Conservation (phyloP, 2,888 invertebrate genomes). For the Metalampra italica region DNA sequence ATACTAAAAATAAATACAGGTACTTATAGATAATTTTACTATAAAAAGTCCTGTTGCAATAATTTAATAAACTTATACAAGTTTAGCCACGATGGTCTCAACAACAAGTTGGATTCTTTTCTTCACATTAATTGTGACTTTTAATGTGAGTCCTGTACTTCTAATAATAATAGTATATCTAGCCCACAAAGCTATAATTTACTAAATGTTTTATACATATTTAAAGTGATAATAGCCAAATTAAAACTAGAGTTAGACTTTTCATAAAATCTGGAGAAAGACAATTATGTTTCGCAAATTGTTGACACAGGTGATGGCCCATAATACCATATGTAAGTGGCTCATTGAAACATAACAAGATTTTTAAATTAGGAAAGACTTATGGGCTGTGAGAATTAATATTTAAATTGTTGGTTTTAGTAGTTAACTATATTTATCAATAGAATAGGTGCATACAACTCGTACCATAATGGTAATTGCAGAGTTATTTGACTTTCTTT, state of each 20-base stretch:
- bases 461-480: too few species aligned
- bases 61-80: not conserved
- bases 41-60: slow-evolving; percentile 4
- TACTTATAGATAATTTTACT: slow-evolving; percentile 9
- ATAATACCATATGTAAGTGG: not conserved
- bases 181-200: not conserved
- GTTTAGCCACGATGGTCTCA: slow-evolving; percentile 26
- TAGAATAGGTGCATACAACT: too few species aligned
- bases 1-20: slow-evolving; percentile 4
- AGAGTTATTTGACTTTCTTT: too few species aligned
- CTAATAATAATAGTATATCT: slow-evolving; percentile 2
- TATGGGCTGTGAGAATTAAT: too few species aligned
- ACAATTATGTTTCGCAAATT: not conserved
- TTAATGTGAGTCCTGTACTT: slow-evolving; percentile 28
- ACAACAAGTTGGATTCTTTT: slow-evolving; percentile 22
- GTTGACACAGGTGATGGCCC: not conserved
- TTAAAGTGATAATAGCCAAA: not conserved
- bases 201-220: not conserved
- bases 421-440: too few species aligned
- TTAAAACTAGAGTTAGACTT: not conserved
- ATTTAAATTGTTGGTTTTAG: too few species aligned
- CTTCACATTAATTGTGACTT: slow-evolving; percentile 17
- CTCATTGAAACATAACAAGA: not conserved
- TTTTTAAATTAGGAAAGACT: too few species aligned
- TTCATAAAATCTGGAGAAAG: not conserved